Percentiles rank a stretch among this genome's conserved stretches.
Evolutionary conservation across 2,888 invertebrate species (phyloP).

Genomic region (Diplolepis rosae): DNA sequence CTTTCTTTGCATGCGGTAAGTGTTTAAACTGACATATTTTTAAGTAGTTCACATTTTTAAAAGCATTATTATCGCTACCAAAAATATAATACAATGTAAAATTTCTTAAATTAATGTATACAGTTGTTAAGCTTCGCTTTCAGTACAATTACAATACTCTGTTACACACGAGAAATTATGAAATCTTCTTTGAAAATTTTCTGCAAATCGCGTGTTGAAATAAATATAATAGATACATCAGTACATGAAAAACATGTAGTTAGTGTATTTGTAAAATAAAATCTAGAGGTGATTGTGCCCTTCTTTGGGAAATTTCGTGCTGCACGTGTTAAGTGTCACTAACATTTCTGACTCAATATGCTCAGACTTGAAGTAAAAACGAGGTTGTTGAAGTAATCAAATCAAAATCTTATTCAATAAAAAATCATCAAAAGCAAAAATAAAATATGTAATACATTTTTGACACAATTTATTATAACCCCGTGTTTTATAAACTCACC

Average conservation of each 20-base stretch:
- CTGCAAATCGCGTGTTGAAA: conserved; percentile 18
- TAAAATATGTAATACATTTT: not conserved
- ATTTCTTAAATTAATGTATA: conserved; percentile 16
- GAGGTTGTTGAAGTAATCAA: no score
- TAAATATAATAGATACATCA: conserved; percentile 34
- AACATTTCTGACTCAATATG: not conserved
- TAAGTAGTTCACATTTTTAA: not conserved
- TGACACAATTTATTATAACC: not conserved
- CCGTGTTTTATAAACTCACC: not conserved
- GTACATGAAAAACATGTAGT: not conserved
- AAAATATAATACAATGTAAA: not conserved
- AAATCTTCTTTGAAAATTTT: conserved; percentile 1
- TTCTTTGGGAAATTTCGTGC: not conserved
- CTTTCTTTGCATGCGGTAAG: not conserved
- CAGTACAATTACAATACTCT: conserved; percentile 17
- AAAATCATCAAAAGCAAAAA: no score
- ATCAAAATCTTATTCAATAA: no score
- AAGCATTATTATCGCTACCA: not conserved
- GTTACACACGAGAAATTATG: not conserved
- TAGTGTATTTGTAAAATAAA: not conserved
- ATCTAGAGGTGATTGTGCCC: not conserved
- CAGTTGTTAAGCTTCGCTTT: conserved; percentile 5
- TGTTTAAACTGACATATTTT: not conserved
- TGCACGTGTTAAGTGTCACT: not conserved
- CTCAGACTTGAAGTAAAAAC: not conserved